Evolutionary conservation across 2,113 vertebrate species (phyloP), one percentile per base, ranked within the genome.

Genomic region (Aplodontia rufa): DNA sequence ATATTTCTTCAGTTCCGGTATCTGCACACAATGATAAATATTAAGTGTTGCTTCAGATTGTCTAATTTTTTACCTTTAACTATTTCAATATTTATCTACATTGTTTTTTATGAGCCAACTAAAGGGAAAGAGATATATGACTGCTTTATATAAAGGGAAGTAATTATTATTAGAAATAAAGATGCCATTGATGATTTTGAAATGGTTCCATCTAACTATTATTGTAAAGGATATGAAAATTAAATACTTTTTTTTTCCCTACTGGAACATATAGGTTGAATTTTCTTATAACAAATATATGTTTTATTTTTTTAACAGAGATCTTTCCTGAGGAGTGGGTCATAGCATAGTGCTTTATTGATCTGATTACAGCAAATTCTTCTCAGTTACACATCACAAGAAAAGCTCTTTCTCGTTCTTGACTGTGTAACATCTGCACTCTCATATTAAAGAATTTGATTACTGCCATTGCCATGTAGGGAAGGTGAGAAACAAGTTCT

Each of bases 361-460:
- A 96, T 97, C 74, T 95, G 62, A 74, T 94, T 80, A 82, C 35
- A 96, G 91, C 69, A 94, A 72, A 91, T 89, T 96, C 82, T 89
- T 92, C 78, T 95, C 32, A 58, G 64, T 93, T 97, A 95, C 55
- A 96, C 35, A 94, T 92, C 81, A 66, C n/a, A 88, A 85, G 88
- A 66, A 95, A 71, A 93, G 83, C 53, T 69, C 96, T 95, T 80
- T 92, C 75, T 92, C 94, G 11, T 95, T 93, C 80, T 93, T 93
- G 79, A 92, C 88, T 91, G 87, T 12, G 14, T 95, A 92, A 96
- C 47, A 45, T 72, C 69, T 85, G 17, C 1, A 66, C 32, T 80
- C 55, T 32, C 88, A 94, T 86, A 96, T 92, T 93, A 97, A 96
- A 78, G 69, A 89, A 94, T 94, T 89, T 86, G 75, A 83, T 93